Evolutionary conservation across 2,113 vertebrate genomes (phyloP).

Genomic region (Etia nguti): DNA sequence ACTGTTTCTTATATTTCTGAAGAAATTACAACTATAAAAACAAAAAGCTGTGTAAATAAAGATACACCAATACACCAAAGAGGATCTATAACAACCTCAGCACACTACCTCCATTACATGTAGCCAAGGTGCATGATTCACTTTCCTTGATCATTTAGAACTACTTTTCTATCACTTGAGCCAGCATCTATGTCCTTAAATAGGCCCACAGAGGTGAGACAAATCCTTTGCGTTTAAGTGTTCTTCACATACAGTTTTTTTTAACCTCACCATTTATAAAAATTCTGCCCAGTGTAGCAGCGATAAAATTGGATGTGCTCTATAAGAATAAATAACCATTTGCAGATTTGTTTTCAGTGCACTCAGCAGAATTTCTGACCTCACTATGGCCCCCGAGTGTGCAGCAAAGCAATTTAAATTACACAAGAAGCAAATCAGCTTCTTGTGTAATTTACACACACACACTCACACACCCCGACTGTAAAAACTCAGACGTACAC

Average conservation of each 20-base stretch:
- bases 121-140: not conserved
- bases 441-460: not conserved
- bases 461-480: not conserved
- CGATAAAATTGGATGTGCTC: constrained; percentile 19
- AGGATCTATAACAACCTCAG: not conserved
- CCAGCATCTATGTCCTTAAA: not conserved
- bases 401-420: constrained; percentile 20
- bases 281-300: not conserved
- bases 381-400: not conserved
- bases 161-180: not conserved
- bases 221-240: constrained; percentile 2
- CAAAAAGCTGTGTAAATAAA: not conserved
- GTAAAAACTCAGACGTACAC: not conserved
- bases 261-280: not conserved
- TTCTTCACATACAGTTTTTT: constrained; percentile 4
- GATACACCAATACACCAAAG: not conserved
- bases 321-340: constrained; percentile 37
- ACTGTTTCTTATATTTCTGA: not conserved
- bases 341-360: constrained; percentile 21
- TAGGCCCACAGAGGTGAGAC: constrained; percentile 2
- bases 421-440: not conserved
- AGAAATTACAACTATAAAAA: not conserved
- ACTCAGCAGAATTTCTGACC: constrained; percentile 46
- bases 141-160: not conserved
- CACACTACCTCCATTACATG: not conserved